A percentile compares a stretch with the other conserved stretches of the same genome.
Conservation (phyloP, 2,888 invertebrate species). For the Leptopilina syphax region DNA sequence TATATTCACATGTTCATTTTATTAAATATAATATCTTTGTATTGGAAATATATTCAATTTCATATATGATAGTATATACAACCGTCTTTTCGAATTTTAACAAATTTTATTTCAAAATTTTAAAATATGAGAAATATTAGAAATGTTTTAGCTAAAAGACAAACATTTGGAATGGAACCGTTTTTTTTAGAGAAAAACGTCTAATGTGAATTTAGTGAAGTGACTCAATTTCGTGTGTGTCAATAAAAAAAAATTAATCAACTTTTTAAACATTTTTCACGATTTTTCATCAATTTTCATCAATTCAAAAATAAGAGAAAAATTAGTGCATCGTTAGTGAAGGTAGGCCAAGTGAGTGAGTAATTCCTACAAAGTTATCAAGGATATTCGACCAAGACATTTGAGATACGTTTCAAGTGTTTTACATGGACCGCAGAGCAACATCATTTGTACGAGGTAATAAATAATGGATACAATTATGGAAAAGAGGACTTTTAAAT, state of each 20-base stretch:
- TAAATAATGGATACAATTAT: constrained; percentile 42
- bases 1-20: neutral
- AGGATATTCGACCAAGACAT: constrained; percentile 58
- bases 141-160: no score
- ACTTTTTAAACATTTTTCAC: neutral
- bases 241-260: neutral
- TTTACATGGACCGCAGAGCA: constrained; percentile 53
- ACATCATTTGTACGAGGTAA: constrained; percentile 59
- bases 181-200: no score
- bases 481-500: constrained; percentile 52
- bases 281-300: neutral
- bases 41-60: neutral
- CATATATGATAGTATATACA: neutral
- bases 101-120: no score
- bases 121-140: no score
- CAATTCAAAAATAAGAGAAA: neutral
- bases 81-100: neutral
- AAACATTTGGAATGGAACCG: no score
- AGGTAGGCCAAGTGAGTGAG: constrained; percentile 63
- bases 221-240: constrained; percentile 17
- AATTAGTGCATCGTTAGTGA: constrained; percentile 60
- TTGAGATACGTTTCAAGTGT: constrained; percentile 55
- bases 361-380: constrained; percentile 54
- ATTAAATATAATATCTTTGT: no score
- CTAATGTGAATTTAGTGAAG: constrained; percentile 28